A percentile compares a stretch with the other conserved stretches of the same genome.
These are phyloP conservation scores for Pelosia muscerda DNA, from an alignment of 2,888 invertebrate species.

Conservation along the genomic window DNA sequence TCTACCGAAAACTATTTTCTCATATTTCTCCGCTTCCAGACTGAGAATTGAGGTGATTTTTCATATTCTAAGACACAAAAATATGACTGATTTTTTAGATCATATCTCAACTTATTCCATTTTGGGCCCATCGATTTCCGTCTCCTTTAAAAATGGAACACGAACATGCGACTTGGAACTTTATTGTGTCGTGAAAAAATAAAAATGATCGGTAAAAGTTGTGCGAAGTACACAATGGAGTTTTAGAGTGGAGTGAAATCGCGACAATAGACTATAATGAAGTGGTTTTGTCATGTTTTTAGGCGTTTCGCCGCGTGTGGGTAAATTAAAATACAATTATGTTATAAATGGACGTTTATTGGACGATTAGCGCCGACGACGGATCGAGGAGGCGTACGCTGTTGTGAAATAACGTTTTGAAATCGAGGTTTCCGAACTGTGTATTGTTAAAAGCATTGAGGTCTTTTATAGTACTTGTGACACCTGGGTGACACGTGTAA, in stretches of 20 bases:
- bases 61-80: no score
- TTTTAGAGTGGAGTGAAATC: constrained; percentile 75
- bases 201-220: constrained; percentile 49
- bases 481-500: constrained; percentile 23
- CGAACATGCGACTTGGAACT: constrained; percentile 42
- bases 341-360: constrained; percentile 80
- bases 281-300: constrained; percentile 79
- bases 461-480: constrained; percentile 17
- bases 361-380: constrained; percentile 72
- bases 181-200: constrained; percentile 37
- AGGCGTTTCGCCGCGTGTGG: constrained; percentile 67
- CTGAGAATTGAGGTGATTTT: no score
- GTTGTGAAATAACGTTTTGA: constrained; percentile 62
- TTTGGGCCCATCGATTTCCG: no score
- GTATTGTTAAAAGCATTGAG: constrained; percentile 15
- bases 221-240: constrained; percentile 59
- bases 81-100: no score
- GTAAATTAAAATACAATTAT: constrained; percentile 82
- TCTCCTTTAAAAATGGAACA: constrained; percentile 46
- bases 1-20: no score
- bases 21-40: no score
- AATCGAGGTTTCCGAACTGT: constrained; percentile 42
- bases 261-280: constrained; percentile 68
- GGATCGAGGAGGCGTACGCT: constrained; percentile 47
- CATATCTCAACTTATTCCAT: no score